phyloP scores from a whole-genome alignment of 1,140 invertebrate species.

The Papilio polyxenes region DNA sequence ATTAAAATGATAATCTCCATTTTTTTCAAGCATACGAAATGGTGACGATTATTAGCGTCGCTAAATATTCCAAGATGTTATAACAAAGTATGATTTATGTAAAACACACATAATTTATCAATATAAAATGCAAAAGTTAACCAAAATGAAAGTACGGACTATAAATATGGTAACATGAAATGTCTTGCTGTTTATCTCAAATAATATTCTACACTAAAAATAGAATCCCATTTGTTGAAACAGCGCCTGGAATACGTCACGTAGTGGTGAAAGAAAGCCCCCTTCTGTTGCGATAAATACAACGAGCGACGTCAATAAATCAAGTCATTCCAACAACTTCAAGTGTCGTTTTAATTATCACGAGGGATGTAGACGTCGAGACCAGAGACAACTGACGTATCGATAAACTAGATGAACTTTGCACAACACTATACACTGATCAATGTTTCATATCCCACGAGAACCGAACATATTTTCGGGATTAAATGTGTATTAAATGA shows the following conservation, averaged over 20 bases:
- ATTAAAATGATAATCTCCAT: no score
- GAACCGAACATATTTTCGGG: no score
- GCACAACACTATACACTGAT: not conserved
- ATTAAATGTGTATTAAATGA: no score
- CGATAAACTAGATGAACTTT: not conserved
- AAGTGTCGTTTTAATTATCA: constrained; percentile 37
- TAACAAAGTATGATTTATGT: no score
- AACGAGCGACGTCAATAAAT: constrained; percentile 22
- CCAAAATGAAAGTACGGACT: no score
- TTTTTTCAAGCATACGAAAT: no score
- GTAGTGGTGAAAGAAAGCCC: constrained; percentile 14
- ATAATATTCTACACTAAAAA: not conserved
- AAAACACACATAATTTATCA: no score
- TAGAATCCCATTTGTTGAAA: not conserved
- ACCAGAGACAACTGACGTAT: constrained; percentile 30
- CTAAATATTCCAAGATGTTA: no score
- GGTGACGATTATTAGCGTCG: no score
- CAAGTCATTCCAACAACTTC: constrained; percentile 17
- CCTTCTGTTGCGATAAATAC: constrained; percentile 22
- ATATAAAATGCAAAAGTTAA: no score
- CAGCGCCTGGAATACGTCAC: not conserved
- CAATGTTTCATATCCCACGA: no score
- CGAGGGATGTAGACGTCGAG: not conserved
- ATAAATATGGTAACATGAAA: not conserved
- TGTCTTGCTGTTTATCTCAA: not conserved